These are phyloP conservation scores for Crocodylus rhombifer DNA, from an alignment of 2,797 vertebrate species.

Conservation along the genomic window DNA sequence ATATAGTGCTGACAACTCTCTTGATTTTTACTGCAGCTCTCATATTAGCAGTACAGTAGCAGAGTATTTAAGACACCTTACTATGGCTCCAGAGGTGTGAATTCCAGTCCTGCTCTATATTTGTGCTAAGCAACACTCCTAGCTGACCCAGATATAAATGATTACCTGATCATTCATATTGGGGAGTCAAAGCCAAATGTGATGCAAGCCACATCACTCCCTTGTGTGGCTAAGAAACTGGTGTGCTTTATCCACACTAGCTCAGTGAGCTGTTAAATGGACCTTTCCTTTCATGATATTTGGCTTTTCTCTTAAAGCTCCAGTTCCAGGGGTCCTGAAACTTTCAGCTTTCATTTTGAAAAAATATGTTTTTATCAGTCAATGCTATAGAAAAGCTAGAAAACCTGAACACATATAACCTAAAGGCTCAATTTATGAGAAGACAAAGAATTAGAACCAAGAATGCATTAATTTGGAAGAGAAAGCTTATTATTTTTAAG, in stretches of 20 bases:
- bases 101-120: too few relatives aligned
- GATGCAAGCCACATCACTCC: too few relatives aligned
- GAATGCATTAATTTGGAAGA: constrained; percentile 41
- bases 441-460: constrained; percentile 8
- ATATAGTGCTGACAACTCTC: neutral
- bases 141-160: too few relatives aligned
- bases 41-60: too few relatives aligned
- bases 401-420: constrained; percentile 13
- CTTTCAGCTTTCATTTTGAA: constrained; percentile 55
- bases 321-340: constrained; percentile 40
- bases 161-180: too few relatives aligned
- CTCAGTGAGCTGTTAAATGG: too few relatives aligned
- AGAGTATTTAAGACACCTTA: too few relatives aligned
- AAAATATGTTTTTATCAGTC: neutral
- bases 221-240: too few relatives aligned
- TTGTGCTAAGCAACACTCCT: too few relatives aligned
- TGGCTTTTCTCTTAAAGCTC: constrained; percentile 48
- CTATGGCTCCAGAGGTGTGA: too few relatives aligned
- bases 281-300: constrained; percentile 33
- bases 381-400: neutral
- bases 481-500: neutral
- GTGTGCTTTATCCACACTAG: too few relatives aligned
- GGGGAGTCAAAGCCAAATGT: too few relatives aligned
- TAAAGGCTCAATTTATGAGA: neutral
- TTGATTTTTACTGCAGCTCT: neutral